Conservation (phyloP, 2,888 invertebrate genomes). For the Erebia ligea region DNA sequence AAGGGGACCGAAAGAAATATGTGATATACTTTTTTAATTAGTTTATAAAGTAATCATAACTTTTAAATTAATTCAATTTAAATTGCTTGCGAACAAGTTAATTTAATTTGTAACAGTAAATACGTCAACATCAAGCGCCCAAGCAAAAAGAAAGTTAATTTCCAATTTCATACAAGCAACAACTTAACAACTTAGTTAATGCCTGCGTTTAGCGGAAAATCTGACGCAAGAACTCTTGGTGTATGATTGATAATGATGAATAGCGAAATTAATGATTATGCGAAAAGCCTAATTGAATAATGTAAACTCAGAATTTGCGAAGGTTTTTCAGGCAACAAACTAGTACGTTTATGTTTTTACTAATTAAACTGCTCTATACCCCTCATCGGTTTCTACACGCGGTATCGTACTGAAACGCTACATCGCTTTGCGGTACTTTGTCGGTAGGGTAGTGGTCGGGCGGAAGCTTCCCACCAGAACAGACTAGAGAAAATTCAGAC, state of each 20-base stretch:
- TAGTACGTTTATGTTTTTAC: not conserved
- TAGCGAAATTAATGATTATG: constrained; percentile 34
- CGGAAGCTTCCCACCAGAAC: too few species aligned
- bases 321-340: constrained; percentile 18
- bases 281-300: constrained; percentile 28
- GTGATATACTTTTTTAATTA: not conserved
- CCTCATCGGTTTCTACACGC: too few species aligned
- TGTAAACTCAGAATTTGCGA: constrained; percentile 23
- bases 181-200: constrained; percentile 23
- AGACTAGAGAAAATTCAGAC: too few species aligned
- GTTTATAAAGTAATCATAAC: not conserved
- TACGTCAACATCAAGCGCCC: constrained; percentile 7
- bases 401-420: too few species aligned
- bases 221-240: constrained; percentile 29
- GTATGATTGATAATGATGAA: constrained; percentile 39
- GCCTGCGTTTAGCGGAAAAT: constrained; percentile 20
- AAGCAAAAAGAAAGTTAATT: constrained; percentile 16
- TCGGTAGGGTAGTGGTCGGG: too few species aligned
- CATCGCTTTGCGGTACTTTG: too few species aligned
- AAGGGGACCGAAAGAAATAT: too few species aligned
- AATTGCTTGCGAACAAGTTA: not conserved
- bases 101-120: not conserved
- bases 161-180: constrained; percentile 30
- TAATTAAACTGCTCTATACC: too few species aligned
- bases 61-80: too few species aligned